Evolutionary conservation across 92 coral and sea anemone species (phyloP).

Genomic region (Blastomussa wellsi): DNA sequence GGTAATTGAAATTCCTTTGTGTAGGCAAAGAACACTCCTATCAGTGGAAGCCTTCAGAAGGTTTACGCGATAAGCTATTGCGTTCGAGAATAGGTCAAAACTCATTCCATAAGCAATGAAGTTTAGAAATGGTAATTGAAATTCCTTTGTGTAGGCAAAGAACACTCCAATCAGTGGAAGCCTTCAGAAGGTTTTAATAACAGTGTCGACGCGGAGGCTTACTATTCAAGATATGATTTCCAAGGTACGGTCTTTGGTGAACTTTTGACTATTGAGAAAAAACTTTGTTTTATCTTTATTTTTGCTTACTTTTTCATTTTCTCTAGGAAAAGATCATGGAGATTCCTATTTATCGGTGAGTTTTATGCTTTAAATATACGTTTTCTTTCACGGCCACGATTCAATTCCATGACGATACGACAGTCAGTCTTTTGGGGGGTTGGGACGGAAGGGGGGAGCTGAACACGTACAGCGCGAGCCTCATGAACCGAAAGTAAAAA

Average conservation of each 20-base stretch:
- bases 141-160: conserved; percentile 23
- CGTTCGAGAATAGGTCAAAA: not conserved
- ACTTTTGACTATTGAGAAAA: no score
- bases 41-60: conserved; percentile 66
- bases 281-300: no score
- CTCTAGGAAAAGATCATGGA: conserved; percentile 55
- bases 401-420: not conserved
- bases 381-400: not conserved
- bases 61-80: not conserved
- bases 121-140: not conserved
- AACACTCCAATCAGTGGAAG: conserved; percentile 63
- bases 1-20: not conserved
- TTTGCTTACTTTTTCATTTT: not conserved
- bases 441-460: not conserved
- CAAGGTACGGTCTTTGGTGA: conserved; percentile 51
- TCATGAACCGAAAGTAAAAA: not conserved
- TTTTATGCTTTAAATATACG: not conserved
- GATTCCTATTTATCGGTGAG: conserved; percentile 79
- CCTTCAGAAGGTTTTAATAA: conserved; percentile 82
- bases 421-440: not conserved
- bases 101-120: no score
- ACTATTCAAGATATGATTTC: conserved; percentile 71
- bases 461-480: not conserved
- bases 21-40: conserved; percentile 43
- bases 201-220: conserved; percentile 69